Evolutionary conservation across 2,888 invertebrate species (phyloP).

Genomic region (Drosophila engyochracea): DNA sequence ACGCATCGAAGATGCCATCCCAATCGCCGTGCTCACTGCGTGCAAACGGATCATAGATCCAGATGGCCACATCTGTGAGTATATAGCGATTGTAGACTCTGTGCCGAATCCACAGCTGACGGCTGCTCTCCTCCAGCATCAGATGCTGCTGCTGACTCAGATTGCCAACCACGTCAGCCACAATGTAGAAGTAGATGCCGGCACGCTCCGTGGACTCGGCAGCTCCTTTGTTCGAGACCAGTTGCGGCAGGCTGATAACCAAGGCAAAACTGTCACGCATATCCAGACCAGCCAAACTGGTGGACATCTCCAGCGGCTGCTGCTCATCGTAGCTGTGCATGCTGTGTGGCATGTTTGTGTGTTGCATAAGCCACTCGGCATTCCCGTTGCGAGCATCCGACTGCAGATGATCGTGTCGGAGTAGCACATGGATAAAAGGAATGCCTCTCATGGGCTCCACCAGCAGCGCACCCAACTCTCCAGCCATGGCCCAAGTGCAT

Average conservation of each 20-base stretch:
- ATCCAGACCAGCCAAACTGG: slow-evolving; percentile 1
- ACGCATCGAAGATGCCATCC: not conserved
- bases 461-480: slow-evolving; percentile 38
- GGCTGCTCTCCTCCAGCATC: slow-evolving; percentile 60
- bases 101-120: slow-evolving; percentile 65
- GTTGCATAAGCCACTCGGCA: slow-evolving; percentile 65
- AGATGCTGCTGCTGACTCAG: slow-evolving; percentile 19
- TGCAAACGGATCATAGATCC: slow-evolving; percentile 80
- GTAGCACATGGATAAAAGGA: slow-evolving; percentile 55
- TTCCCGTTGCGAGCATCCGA: slow-evolving; percentile 64
- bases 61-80: slow-evolving; percentile 60
- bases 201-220: slow-evolving; percentile 53
- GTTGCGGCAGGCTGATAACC: slow-evolving; percentile 58
- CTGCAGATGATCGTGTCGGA: slow-evolving; percentile 44
- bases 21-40: not conserved
- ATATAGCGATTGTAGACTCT: slow-evolving; percentile 71
- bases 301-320: slow-evolving; percentile 15
- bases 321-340: slow-evolving; percentile 39
- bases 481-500: not conserved
- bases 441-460: slow-evolving; percentile 45
- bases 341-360: slow-evolving; percentile 37
- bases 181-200: slow-evolving; percentile 71
- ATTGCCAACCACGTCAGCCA: slow-evolving; percentile 37
- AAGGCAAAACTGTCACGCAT: slow-evolving; percentile 67
- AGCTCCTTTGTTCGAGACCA: slow-evolving; percentile 51